Evolutionary conservation across 2,888 invertebrate genomes (phyloP), one percentile per base, ranked within the genome.

Genomic region (Eustalomyia histrio): DNA sequence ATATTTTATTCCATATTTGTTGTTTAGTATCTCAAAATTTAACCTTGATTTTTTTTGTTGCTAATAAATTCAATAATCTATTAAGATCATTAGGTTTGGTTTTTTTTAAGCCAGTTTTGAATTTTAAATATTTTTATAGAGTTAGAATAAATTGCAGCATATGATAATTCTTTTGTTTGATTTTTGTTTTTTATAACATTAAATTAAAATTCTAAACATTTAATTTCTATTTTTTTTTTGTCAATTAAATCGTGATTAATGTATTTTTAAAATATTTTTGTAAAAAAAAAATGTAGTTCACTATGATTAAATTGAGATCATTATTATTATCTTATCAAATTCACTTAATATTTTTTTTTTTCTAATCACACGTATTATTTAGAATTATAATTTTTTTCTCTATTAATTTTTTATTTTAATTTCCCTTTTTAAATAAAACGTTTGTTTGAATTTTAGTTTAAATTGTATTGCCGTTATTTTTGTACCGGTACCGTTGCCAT

Each of bases 401-500:
- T 10, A 33, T 16, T 33, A 61, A 69, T 63, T 43, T 55, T 12
- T 64, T 33, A 24, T 16, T 52, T 18, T 0, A n/a, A 10, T 18
- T 68, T 43, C 55, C 21, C 14, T 65, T 35, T 33, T 14, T 52
- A n/a, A 53, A 10, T 50, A 14, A 71, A 58, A 71, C 57, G 52
- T 24, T 78, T 24, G 50, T 60, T 43, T 58, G 35, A 55, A 39
- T 35, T 50, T 58, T 1, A 74, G 33, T 55, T 58, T 1, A 68
- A 53, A 16, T 10, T 24, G 10, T 52, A 52, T 71, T 63, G 74
- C 87, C 86, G 85, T 85, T 81, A 87, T 87, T 87, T 87, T n/a
- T 47, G 87, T 87, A 90, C 90, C 90, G 89, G 87, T 88, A 89
- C 87, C 89, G 88, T 87, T 89, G 89, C 87, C 90, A 88, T 87